These are phyloP conservation scores for Pyrocoelia pectoralis DNA, from an alignment of 2,888 invertebrate species.

Conservation along the genomic window DNA sequence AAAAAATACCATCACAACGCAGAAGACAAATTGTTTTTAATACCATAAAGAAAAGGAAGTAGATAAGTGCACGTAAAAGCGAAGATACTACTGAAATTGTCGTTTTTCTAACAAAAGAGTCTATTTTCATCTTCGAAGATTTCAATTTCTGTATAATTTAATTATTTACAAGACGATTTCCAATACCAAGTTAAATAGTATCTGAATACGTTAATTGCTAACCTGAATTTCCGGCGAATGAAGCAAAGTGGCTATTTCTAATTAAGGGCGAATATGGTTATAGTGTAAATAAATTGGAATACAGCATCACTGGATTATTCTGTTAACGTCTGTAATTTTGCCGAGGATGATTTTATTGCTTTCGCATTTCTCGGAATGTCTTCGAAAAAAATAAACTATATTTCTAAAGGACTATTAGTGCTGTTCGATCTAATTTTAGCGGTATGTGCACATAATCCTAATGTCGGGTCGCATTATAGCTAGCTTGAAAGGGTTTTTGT, in stretches of 20 bases:
- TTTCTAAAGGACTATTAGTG: not conserved
- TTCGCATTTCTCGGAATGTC: not conserved
- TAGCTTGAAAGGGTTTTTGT: constrained; percentile 32
- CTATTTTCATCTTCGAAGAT: not conserved
- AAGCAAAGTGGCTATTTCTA: not conserved
- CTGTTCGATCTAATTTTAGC: constrained; percentile 23
- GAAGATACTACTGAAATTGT: too few species aligned
- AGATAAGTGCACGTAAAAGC: too few species aligned
- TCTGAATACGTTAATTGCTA: constrained; percentile 5
- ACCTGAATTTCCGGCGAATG: not conserved
- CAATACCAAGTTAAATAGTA: not conserved
- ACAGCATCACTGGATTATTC: not conserved
- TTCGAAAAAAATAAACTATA: not conserved
- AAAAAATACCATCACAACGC: not conserved
- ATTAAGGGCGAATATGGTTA: constrained; percentile 3
- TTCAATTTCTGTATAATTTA: not conserved
- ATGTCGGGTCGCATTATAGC: constrained; percentile 34
- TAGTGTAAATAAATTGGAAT: constrained; percentile 16
- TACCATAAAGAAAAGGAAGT: too few species aligned
- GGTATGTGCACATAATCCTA: constrained; percentile 33
- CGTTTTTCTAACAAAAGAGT: too few species aligned
- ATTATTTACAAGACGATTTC: not conserved
- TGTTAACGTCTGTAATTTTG: too few species aligned
- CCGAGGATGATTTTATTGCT: constrained; percentile 4
- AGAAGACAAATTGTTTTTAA: too few species aligned